These are phyloP conservation scores for Anadara kagoshimensis DNA, from an alignment of 1,140 invertebrate species.

Conservation along the genomic window DNA sequence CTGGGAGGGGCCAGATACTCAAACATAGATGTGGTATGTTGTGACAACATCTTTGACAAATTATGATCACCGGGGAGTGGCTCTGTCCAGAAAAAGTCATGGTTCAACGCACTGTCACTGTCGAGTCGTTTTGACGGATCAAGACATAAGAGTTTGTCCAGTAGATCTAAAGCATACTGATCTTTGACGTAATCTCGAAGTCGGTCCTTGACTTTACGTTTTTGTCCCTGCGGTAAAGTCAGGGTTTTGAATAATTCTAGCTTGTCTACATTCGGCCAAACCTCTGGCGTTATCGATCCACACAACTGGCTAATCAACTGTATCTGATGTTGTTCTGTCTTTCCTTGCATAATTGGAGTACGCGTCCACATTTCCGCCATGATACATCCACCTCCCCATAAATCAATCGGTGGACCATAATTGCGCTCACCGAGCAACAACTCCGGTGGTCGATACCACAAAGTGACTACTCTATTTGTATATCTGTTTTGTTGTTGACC, in stretches of 20 bases:
- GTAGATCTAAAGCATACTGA: conserved; percentile 91
- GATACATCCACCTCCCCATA: conserved; percentile 99
- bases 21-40: conserved; percentile 97
- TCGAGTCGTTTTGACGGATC: conserved; percentile 94
- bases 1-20: conserved; percentile 92
- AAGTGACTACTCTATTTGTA: conserved; percentile 97
- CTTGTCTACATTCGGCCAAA: conserved; percentile 95
- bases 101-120: conserved; percentile 94
- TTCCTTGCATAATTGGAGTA: conserved; percentile 86
- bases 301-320: conserved; percentile 96
- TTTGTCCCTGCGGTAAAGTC: conserved; percentile 92
- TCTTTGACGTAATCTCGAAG: conserved; percentile 95
- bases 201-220: conserved; percentile 91
- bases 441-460: conserved; percentile 98
- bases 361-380: conserved; percentile 99
- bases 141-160: conserved; percentile 93
- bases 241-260: conserved; percentile 95
- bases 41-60: conserved; percentile 92
- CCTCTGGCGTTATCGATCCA: conserved; percentile 94
- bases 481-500: conserved; percentile 94
- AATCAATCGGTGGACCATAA: conserved; percentile 93
- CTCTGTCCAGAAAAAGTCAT: conserved; percentile 99
- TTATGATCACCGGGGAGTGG: conserved; percentile 87
- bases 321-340: conserved; percentile 96
- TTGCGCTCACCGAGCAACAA: conserved; percentile 92